phyloP scores from a whole-genome alignment of 2,888 invertebrate species.

The Aphrophora alni region DNA sequence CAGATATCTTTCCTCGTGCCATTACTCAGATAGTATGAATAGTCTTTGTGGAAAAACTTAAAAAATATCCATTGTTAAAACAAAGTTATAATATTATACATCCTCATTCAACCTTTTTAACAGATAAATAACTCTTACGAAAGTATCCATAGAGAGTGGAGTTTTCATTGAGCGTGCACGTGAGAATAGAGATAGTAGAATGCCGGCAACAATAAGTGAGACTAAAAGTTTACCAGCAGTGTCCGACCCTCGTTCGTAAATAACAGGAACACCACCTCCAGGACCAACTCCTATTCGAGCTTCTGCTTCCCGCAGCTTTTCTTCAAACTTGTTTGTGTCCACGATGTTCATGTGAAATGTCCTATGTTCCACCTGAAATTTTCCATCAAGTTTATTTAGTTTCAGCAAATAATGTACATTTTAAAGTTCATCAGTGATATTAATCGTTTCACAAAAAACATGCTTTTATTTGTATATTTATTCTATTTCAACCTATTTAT shows the following conservation, averaged over 20 bases:
- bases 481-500: too few relatives aligned
- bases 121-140: slow-evolving; percentile 68
- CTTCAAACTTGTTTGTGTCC: slow-evolving; percentile 85
- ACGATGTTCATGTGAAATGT: slow-evolving; percentile 86
- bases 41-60: too few relatives aligned
- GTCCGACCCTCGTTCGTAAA: slow-evolving; percentile 81
- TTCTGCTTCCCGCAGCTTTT: slow-evolving; percentile 87
- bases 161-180: slow-evolving; percentile 70
- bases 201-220: slow-evolving; percentile 70
- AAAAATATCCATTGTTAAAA: too few relatives aligned
- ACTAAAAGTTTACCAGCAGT: slow-evolving; percentile 73
- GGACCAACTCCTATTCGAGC: slow-evolving; percentile 78
- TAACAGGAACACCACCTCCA: slow-evolving; percentile 77
- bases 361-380: slow-evolving; percentile 65
- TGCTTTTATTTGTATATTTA: too few relatives aligned
- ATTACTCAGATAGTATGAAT: too few relatives aligned
- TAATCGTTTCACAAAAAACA: too few relatives aligned
- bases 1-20: too few relatives aligned
- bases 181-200: slow-evolving; percentile 71
- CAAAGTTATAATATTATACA: too few relatives aligned
- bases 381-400: slow-evolving; percentile 22
- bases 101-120: too few relatives aligned
- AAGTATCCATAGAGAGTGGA: slow-evolving; percentile 77
- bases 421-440: too few relatives aligned
- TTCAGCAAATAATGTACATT: neutral